phyloP scores from a whole-genome alignment of 2,888 invertebrate species.

The Lasioglossum calceatum region DNA sequence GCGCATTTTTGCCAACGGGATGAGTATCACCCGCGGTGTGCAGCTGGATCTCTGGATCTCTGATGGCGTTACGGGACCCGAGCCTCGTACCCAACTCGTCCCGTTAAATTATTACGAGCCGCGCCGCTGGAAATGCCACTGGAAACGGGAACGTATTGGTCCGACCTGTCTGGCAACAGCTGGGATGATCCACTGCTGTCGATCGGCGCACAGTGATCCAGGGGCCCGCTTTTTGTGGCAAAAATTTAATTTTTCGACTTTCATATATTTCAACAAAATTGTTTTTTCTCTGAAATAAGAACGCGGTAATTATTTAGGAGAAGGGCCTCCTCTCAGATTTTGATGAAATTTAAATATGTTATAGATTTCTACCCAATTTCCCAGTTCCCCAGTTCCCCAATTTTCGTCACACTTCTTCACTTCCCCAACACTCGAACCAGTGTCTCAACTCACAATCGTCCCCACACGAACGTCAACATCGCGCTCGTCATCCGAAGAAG shows the following conservation, averaged over 20 bases:
- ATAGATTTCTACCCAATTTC: background rate
- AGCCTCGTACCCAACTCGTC: background rate
- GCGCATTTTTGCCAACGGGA: slow-evolving; percentile 14
- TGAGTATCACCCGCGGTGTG: slow-evolving; percentile 5
- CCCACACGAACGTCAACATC: background rate
- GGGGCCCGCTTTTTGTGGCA: too few relatives aligned
- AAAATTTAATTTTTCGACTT: too few relatives aligned
- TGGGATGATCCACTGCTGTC: background rate
- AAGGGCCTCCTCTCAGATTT: too few relatives aligned
- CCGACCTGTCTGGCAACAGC: background rate
- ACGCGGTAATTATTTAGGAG: too few relatives aligned
- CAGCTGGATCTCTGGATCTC: background rate
- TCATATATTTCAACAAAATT: too few relatives aligned
- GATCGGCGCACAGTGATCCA: background rate
- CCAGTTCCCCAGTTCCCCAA: too few relatives aligned
- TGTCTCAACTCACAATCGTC: background rate
- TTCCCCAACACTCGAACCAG: background rate
- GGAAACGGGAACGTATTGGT: background rate
- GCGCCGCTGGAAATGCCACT: background rate
- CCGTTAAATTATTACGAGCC: slow-evolving; percentile 19
- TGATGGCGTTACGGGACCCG: slow-evolving; percentile 25
- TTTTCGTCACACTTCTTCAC: background rate
- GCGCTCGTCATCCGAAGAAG: background rate
- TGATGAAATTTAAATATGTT: too few relatives aligned
- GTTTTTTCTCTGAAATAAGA: too few relatives aligned